Evolutionary conservation across 2,797 vertebrate species (phyloP), one percentile per base, ranked within the genome.

Genomic region (Gorsachius magnificus): DNA sequence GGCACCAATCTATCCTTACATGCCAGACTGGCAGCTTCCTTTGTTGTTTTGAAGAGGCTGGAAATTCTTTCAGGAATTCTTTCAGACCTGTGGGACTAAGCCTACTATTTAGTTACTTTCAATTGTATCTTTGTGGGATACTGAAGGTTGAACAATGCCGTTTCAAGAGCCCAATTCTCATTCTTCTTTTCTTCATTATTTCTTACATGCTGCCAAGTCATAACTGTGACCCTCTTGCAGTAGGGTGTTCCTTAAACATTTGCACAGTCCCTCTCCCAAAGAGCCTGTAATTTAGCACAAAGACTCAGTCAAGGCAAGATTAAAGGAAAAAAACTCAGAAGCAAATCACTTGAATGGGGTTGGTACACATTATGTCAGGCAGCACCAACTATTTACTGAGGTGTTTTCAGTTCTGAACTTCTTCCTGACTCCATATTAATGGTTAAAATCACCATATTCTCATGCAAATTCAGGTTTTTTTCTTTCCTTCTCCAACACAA

Each of bases 61-160:
- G 92, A 97, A 97, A 97, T 97, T 97, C 94, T 92, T 96, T 96
- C 61, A 94, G 63, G 93, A 96, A 96, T 96, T 95, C 83, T 94
- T 95, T 95, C 70, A 91, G 82, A 96, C 81, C 74, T 91, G 41
- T 92, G 91, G 90, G 91, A 94, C 91, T 96, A 96, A 96, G 83
- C 90, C 74, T 95, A 93, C 71, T 87, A 69, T 89, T 91, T 95
- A 96, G 90, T 85, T 91, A 90, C 61, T 95, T 90, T 96, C 87
- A 94, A 88, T 91, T 94, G 93, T 96, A 90, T 88, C 97, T 96
- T 95, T 95, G 92, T 96, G 94, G 83, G 94, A 76, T 96, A 91
- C 50, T 92, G 93, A 96, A 97, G 66, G 77, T 88, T 96, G 72
- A 96, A 95, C 83, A 94, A 95, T 93, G 46, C 36, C 53, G 35